A percentile compares a stretch with the other conserved stretches of the same genome.
Evolutionary conservation across 2,888 invertebrate genomes (phyloP).

Genomic region (Drosophila emarginata): DNA sequence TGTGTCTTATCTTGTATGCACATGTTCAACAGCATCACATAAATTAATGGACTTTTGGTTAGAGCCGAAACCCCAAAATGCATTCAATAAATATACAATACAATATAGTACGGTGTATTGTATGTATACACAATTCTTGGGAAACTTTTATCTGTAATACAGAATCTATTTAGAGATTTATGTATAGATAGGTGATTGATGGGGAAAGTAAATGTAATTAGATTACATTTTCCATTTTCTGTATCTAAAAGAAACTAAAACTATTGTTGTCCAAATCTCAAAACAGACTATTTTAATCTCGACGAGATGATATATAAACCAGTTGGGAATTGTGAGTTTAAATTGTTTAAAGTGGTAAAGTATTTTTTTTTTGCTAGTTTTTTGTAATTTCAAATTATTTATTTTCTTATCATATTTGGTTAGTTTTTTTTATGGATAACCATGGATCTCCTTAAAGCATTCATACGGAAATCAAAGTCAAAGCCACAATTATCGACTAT

Average conservation of each 20-base stretch:
- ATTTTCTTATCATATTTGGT: not conserved
- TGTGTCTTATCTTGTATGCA: conserved; percentile 35
- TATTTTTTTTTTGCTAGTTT: no score
- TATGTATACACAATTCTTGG: not conserved
- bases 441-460: conserved; percentile 40
- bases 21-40: conserved; percentile 37
- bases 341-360: no score
- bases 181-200: not conserved
- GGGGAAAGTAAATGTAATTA: no score
- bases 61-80: conserved; percentile 28
- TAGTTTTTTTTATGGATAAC: not conserved
- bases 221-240: no score
- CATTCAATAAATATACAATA: conserved; percentile 21
- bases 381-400: no score
- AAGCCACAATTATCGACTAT: conserved; percentile 65
- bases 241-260: no score
- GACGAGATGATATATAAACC: no score
- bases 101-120: not conserved
- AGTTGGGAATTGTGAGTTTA: no score
- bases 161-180: not conserved
- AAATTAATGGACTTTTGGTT: conserved; percentile 38
- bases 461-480: conserved; percentile 76
- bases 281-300: no score
- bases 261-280: no score
- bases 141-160: not conserved